A percentile compares a stretch with the other conserved stretches of the same genome.
These are phyloP conservation scores for Antennarius maculatus DNA, from an alignment of 2,797 vertebrate species.

Conservation along the genomic window DNA sequence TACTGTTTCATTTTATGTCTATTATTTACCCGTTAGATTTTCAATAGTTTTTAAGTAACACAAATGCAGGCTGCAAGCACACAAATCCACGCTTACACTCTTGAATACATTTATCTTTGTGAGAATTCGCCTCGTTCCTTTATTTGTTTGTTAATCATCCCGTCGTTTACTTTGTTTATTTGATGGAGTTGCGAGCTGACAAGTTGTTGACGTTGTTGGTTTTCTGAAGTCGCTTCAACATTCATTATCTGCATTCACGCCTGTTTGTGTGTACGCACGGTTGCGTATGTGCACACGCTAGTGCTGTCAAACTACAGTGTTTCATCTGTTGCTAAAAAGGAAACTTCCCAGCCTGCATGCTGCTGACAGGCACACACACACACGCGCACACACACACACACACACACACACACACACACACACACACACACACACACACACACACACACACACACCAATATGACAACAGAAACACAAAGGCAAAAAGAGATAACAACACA, in stretches of 20 bases:
- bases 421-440: constrained; percentile 48
- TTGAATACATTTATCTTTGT: constrained; percentile 6
- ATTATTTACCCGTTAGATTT: constrained; percentile 65
- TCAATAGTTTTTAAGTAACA: constrained; percentile 44
- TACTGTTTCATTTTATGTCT: constrained; percentile 47
- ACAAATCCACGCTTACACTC: background rate
- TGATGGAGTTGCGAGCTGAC: constrained; percentile 57
- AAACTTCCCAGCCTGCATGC: constrained; percentile 61
- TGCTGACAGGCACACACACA: constrained; percentile 62
- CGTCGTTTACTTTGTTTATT: constrained; percentile 64
- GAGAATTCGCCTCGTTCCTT: constrained; percentile 34
- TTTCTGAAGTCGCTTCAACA: constrained; percentile 68
- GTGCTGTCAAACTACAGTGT: constrained; percentile 72
- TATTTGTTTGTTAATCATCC: constrained; percentile 49
- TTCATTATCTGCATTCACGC: constrained; percentile 70
- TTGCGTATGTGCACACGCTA: constrained; percentile 14
- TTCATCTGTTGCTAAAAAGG: constrained; percentile 74
- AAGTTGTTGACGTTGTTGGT: constrained; percentile 62
- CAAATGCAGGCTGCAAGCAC: constrained; percentile 25
- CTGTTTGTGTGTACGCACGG: constrained; percentile 22
- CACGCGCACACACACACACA: constrained; percentile 19
- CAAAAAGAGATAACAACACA: constrained; percentile 39
- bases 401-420: constrained; percentile 39
- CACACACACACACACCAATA: constrained; percentile 39
- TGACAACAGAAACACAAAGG: constrained; percentile 14